phyloP scores from a whole-genome alignment of 2,113 vertebrate species.

The Cepphus grylle region DNA sequence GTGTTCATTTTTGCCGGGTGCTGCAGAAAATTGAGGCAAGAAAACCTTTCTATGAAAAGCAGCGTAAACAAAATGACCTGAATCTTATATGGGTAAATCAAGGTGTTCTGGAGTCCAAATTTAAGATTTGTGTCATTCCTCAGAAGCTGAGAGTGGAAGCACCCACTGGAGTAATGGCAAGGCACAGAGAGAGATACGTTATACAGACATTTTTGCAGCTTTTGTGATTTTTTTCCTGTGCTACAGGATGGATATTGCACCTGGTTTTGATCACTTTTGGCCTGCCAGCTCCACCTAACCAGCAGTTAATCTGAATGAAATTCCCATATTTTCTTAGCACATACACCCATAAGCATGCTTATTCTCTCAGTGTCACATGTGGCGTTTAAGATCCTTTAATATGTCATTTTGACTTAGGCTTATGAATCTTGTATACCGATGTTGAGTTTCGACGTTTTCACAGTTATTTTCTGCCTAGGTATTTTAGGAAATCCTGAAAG shows the following conservation, averaged over 20 bases:
- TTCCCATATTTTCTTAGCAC: background rate
- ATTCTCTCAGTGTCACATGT: background rate
- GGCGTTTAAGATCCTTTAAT: background rate
- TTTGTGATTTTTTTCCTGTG: background rate
- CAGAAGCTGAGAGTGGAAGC: background rate
- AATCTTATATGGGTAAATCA: background rate
- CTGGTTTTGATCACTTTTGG: background rate
- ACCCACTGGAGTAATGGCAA: background rate
- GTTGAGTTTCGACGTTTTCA: background rate
- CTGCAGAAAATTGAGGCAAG: background rate
- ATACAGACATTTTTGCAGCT: background rate
- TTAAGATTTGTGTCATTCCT: background rate
- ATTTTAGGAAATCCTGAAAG: background rate
- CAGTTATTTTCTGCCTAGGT: background rate
- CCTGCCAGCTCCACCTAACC: background rate
- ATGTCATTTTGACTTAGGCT: background rate
- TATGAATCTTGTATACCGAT: background rate
- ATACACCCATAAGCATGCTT: accelerated
- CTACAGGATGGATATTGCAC: background rate
- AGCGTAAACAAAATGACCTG: background rate
- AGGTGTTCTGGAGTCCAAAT: background rate
- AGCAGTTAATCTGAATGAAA: background rate
- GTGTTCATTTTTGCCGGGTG: background rate
- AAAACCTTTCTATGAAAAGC: background rate
- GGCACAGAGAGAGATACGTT: background rate